These are phyloP conservation scores for Torymus aiolomorphi DNA, from an alignment of 2,888 invertebrate species.

Conservation along the genomic window DNA sequence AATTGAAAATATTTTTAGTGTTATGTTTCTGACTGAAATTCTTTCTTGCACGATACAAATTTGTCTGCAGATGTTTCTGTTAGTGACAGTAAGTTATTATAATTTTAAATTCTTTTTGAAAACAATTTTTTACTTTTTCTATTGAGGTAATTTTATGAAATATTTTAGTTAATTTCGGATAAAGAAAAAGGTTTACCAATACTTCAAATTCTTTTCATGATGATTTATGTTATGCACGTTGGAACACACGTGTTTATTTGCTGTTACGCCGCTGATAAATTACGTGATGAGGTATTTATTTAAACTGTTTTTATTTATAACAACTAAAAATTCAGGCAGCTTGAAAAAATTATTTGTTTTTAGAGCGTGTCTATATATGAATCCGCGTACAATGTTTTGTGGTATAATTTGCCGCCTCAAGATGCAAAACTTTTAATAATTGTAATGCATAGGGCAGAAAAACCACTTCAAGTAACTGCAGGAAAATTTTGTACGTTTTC, in stretches of 20 bases:
- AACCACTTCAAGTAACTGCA: conserved; percentile 59
- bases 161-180: conserved; percentile 34
- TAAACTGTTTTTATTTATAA: not conserved
- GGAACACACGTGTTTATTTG: conserved; percentile 44
- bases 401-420: conserved; percentile 58
- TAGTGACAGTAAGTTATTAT: conserved; percentile 61
- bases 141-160: not conserved
- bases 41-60: conserved; percentile 64
- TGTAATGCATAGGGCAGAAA: conserved; percentile 56
- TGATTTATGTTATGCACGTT: conserved; percentile 44
- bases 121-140: not conserved
- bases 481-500: conserved; percentile 59
- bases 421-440: conserved; percentile 57
- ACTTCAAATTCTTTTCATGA: conserved; percentile 46
- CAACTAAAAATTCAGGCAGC: not conserved
- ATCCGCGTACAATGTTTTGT: conserved; percentile 43
- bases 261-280: conserved; percentile 48
- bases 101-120: not conserved
- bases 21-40: conserved; percentile 65
- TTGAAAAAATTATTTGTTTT: not conserved
- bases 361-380: conserved; percentile 56
- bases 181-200: not conserved
- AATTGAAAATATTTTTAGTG: conserved; percentile 65
- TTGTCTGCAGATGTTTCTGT: conserved; percentile 66
- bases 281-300: conserved; percentile 45